Conservation (phyloP, 2,888 invertebrate species). For the Acanthosepion pharaonis region DNA sequence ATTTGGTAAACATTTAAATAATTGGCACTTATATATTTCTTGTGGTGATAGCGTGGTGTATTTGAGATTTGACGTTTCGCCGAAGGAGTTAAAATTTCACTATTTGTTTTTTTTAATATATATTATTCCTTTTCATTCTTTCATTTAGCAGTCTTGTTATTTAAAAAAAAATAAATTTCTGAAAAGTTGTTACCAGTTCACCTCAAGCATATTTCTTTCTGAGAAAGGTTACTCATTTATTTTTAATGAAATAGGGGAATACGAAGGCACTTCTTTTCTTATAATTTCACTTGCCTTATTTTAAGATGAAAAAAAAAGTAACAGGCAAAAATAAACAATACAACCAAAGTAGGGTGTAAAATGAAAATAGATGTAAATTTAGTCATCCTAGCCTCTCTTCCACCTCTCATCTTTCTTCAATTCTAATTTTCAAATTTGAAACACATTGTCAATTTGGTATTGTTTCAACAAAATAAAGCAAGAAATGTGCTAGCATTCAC, state of each 20-base stretch:
- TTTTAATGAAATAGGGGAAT: conserved; percentile 1
- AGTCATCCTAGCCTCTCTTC: not conserved
- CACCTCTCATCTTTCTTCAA: not conserved
- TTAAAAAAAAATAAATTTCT: not conserved
- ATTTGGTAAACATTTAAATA: not conserved
- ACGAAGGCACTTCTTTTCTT: not conserved
- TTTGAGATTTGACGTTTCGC: not conserved
- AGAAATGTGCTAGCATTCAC: not conserved
- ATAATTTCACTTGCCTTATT: not conserved
- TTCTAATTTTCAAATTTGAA: not conserved
- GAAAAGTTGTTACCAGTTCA: not conserved
- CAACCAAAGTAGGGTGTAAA: not conserved
- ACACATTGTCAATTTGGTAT: not conserved
- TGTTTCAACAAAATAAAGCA: not conserved
- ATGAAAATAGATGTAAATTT: not conserved
- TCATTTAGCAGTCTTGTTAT: not conserved
- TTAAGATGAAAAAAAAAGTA: not conserved
- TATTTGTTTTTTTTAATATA: not conserved
- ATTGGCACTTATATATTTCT: not conserved
- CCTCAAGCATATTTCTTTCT: not conserved
- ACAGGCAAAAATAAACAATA: not conserved
- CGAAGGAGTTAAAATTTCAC: not conserved
- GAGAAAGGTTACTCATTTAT: not conserved
- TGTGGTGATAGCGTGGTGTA: not conserved
- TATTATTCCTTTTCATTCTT: not conserved